Percentiles rank a stretch among this genome's conserved stretches.
These are phyloP conservation scores for Sinopyrophorus schimmeli DNA, from an alignment of 2,888 invertebrate genomes.

Conservation along the genomic window DNA sequence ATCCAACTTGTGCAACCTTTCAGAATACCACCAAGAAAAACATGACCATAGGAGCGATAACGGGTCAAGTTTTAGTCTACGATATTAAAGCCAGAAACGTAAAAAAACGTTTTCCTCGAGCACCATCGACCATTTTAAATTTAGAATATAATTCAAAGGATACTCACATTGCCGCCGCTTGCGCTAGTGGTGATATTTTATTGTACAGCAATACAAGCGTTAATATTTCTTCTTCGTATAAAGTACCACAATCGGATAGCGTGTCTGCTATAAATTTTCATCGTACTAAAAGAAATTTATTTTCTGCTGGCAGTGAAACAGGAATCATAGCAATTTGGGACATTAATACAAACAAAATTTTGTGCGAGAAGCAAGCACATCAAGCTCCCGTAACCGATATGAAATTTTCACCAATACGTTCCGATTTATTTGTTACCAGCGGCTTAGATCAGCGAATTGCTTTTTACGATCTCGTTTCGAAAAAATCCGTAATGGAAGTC, in stretches of 20 bases:
- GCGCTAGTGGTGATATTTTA: conserved; percentile 47
- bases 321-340: conserved; percentile 53
- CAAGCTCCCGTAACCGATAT: conserved; percentile 63
- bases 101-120: conserved; percentile 46
- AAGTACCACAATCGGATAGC: conserved; percentile 47
- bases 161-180: conserved; percentile 48
- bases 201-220: conserved; percentile 47
- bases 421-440: conserved; percentile 60
- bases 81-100: conserved; percentile 48
- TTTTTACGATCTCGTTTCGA: conserved; percentile 60
- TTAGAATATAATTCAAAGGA: conserved; percentile 50
- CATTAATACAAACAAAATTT: conserved; percentile 45
- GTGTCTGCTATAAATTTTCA: conserved; percentile 45
- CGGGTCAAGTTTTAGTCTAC: conserved; percentile 49
- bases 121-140: conserved; percentile 42
- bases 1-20: conserved; percentile 51
- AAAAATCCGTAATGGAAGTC: conserved; percentile 47
- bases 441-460: conserved; percentile 62
- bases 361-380: conserved; percentile 53
- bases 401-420: conserved; percentile 60
- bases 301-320: conserved; percentile 50
- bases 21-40: conserved; percentile 49
- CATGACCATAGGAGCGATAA: conserved; percentile 47
- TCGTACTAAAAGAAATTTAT: conserved; percentile 44
- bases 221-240: conserved; percentile 43